Evolutionary conservation across 2,888 invertebrate species (phyloP).

Genomic region (Chrysolina haemoptera): DNA sequence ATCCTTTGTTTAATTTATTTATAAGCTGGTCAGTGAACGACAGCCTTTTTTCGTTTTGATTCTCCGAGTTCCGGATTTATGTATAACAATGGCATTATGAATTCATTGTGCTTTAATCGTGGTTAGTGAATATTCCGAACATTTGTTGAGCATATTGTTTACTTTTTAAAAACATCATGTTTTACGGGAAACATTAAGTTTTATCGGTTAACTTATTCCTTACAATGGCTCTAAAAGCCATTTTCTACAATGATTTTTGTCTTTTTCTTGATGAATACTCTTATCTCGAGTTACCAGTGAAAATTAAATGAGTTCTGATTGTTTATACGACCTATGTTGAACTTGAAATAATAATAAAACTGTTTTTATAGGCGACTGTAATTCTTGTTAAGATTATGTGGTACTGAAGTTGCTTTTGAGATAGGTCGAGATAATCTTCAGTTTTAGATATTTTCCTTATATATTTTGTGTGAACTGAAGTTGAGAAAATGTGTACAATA

Average conservation of each 20-base stretch:
- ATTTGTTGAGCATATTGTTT: background rate
- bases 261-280: background rate
- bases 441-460: too few relatives aligned
- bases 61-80: constrained; percentile 13
- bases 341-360: background rate
- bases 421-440: too few relatives aligned
- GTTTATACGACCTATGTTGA: background rate
- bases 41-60: constrained; percentile 10
- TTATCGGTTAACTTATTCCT: constrained; percentile 12
- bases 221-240: too few relatives aligned
- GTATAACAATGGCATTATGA: constrained; percentile 3
- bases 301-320: background rate
- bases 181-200: constrained; percentile 19
- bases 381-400: background rate
- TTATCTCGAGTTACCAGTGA: background rate
- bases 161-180: background rate
- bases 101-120: background rate
- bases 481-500: too few relatives aligned
- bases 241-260: background rate
- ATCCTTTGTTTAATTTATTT: constrained; percentile 23
- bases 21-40: constrained; percentile 21
- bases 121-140: background rate
- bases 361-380: background rate
- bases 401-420: background rate
- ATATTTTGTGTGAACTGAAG: too few relatives aligned